Conservation (phyloP, 2,113 vertebrate species). For the Neogale vison region DNA sequence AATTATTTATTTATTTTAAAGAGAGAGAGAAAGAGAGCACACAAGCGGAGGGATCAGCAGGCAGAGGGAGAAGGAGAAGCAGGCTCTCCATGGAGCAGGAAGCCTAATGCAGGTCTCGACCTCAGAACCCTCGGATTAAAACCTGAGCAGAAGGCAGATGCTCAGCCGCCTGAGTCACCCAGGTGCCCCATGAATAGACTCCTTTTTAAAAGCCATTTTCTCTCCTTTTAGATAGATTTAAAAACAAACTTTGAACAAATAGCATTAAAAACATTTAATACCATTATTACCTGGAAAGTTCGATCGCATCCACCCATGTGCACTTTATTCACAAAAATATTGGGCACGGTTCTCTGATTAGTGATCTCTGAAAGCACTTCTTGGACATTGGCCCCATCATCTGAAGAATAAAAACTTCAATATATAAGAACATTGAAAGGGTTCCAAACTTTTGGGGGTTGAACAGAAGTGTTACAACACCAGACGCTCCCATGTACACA, state of each 20-base stretch:
- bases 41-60: not conserved
- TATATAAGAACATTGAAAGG: not conserved
- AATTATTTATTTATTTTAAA: not conserved
- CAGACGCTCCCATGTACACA: not conserved
- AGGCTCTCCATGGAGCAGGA: not conserved
- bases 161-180: not conserved
- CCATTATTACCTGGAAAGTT: constrained; percentile 90
- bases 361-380: constrained; percentile 92
- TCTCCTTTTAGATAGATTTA: not conserved
- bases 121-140: not conserved
- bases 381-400: constrained; percentile 91
- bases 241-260: not conserved
- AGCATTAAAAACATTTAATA: not conserved
- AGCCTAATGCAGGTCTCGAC: not conserved
- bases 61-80: not conserved
- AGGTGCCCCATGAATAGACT: not conserved
- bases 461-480: not conserved
- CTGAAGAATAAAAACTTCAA: constrained; percentile 80
- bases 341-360: constrained; percentile 95
- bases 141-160: not conserved
- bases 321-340: constrained; percentile 95
- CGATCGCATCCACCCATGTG: constrained; percentile 95
- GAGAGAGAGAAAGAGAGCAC: not conserved
- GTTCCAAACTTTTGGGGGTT: not conserved
- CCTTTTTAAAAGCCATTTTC: not conserved